A percentile compares a stretch with the other conserved stretches of the same genome.
These are phyloP conservation scores for Megalops atlanticus DNA, from an alignment of 2,113 vertebrate species.

Conservation along the genomic window DNA sequence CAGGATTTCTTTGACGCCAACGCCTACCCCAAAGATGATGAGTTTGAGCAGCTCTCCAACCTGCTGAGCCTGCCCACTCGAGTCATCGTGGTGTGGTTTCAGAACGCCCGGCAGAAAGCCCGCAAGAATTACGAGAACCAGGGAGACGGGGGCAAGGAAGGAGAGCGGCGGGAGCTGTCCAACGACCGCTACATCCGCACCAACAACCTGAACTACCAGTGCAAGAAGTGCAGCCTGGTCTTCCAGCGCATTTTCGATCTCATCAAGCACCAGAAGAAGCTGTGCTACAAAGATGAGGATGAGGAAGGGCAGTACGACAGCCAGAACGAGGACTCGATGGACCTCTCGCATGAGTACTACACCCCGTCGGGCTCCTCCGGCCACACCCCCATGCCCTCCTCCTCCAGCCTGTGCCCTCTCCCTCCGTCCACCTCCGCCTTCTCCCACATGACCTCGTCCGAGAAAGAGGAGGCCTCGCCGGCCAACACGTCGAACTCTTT, in stretches of 20 bases:
- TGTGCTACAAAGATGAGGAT: conserved; percentile 86
- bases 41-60: conserved; percentile 92
- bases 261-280: conserved; percentile 85
- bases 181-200: conserved; percentile 86
- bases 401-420: conserved; percentile 70
- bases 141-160: conserved; percentile 82
- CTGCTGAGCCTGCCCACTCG: conserved; percentile 88
- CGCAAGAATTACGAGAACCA: conserved; percentile 92
- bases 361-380: conserved; percentile 79
- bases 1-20: conserved; percentile 96
- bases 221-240: conserved; percentile 84
- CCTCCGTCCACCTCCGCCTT: conserved; percentile 55
- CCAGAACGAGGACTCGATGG: conserved; percentile 91
- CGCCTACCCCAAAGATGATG: conserved; percentile 96
- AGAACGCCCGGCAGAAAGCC: conserved; percentile 95
- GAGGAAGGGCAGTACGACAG: conserved; percentile 84
- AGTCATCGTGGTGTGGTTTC: conserved; percentile 97
- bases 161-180: conserved; percentile 76
- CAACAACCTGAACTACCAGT: conserved; percentile 84
- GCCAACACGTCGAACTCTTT: conserved; percentile 62
- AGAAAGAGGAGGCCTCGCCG: conserved; percentile 68
- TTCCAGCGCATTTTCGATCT: conserved; percentile 88
- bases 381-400: conserved; percentile 73
- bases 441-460: conserved; percentile 64
- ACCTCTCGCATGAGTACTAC: conserved; percentile 82